Conservation (phyloP, 2,797 vertebrate species). For the Crenuchus spilurus region DNA sequence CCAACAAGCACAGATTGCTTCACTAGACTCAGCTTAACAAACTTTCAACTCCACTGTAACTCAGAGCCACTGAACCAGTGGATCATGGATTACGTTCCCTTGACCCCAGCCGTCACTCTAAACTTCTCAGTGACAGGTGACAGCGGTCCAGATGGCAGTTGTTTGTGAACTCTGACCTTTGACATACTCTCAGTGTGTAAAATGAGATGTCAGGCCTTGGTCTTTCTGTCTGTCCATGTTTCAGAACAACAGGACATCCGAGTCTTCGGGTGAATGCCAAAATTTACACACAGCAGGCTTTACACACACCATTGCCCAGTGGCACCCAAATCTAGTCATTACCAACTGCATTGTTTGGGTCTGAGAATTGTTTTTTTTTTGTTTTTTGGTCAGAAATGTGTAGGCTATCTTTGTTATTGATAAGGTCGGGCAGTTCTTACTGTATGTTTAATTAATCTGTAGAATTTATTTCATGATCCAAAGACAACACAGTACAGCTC, state of each 20-base stretch:
- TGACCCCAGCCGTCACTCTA: constrained; percentile 2
- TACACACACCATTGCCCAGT: too few species aligned
- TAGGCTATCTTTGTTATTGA: too few species aligned
- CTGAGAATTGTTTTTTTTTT: too few species aligned
- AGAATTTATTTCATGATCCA: too few species aligned
- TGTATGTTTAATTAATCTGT: too few species aligned
- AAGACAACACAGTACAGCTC: too few species aligned
- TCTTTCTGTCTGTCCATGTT: constrained; percentile 1
- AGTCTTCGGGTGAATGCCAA: not conserved
- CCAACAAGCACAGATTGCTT: constrained; percentile 12
- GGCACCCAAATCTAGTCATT: too few species aligned
- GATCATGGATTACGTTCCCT: not conserved
- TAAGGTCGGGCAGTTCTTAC: too few species aligned
- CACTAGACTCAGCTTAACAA: not conserved
- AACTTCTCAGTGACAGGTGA: constrained; percentile 32
- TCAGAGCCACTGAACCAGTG: not conserved
- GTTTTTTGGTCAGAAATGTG: too few species aligned
- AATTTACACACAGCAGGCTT: not conserved
- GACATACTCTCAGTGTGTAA: not conserved
- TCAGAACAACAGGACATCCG: not conserved
- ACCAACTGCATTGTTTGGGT: too few species aligned
- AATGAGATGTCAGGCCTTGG: constrained; percentile 13
- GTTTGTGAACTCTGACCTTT: constrained; percentile 41
- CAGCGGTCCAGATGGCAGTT: constrained; percentile 16
- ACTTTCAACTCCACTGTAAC: not conserved